Base-by-base conservation (phyloP, 2,797 vertebrate species). In the Arrhamphus sclerolepis region DNA sequence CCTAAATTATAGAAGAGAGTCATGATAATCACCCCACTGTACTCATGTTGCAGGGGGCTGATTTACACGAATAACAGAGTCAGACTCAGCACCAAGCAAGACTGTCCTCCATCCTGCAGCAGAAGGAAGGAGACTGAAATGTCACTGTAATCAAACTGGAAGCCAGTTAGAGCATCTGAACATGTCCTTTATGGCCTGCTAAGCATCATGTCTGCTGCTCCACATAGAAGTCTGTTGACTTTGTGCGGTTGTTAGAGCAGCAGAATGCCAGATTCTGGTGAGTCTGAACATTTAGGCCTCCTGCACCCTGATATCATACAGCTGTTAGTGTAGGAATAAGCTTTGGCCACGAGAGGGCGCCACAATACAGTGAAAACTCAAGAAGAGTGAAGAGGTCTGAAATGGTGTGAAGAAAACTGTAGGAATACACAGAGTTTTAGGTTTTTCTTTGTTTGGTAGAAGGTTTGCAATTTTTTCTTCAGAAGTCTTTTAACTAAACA, bases 281-380 rank as follows among this genome's bases (percentile, higher is more conserved):
- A 77, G 64, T 49, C 69, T 83, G 29, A 55, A 56, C 18, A 53
- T 20, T 7, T 80, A 85, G 43, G 53, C 63, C 0, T n/a, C n/a
- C 67, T 82, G 67, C 53, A 82, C 6, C 9, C 10, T 13, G 77
- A 87, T n/a, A 72, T 84, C 51, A 40, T 68, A 49, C 66, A 70
- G 62, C 66, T 84, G 42, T 81, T 62, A 50, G 43, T 76, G 80
- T 77, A 87, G 62, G 28, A 28, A 38, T 66, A 26, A 1, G 52
- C 28, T 0, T 0, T 48, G 55, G 14, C 70, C 79, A 69, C 50
- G 0, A 2, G 76, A 64, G 31, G 69, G 71, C 76, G 14, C 39
- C 52, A 63, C 2, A 61, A 9, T 3, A 7, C 60, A 10, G 34
- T n/a, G n/a, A n/a, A n/a, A n/a, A n/a, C n/a, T n/a, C n/a, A n/a